These are phyloP conservation scores for Chaenogobius annularis DNA, from an alignment of 2,113 vertebrate genomes.

Conservation along the genomic window DNA sequence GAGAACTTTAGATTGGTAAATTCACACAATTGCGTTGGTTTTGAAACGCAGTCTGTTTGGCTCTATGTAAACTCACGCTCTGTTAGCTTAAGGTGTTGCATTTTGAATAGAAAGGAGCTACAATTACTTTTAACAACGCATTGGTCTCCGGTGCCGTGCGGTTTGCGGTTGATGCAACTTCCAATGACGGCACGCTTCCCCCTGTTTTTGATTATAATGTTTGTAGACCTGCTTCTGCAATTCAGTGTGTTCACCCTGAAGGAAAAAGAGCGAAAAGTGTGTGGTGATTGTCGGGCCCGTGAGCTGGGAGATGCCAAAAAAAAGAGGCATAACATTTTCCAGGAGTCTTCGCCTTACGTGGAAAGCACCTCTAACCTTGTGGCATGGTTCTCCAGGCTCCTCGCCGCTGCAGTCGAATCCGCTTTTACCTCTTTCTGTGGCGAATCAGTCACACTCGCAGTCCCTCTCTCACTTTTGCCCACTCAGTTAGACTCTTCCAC, in stretches of 20 bases:
- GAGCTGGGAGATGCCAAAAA: neutral
- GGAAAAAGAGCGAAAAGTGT: conserved; percentile 17
- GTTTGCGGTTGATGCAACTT: conserved; percentile 49
- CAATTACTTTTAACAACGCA: conserved; percentile 43
- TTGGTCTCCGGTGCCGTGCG: conserved; percentile 41
- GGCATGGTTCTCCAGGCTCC: conserved; percentile 57
- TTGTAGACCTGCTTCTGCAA: conserved; percentile 34
- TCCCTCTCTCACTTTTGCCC: conserved; percentile 14
- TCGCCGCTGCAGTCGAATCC: conserved; percentile 58
- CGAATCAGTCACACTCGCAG: conserved; percentile 59
- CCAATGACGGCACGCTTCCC: conserved; percentile 11
- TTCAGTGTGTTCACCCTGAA: conserved; percentile 27
- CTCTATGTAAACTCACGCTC: neutral
- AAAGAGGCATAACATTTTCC: too few species aligned
- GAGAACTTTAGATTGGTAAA: conserved; percentile 1
- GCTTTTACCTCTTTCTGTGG: conserved; percentile 60
- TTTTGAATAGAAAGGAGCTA: conserved; percentile 9
- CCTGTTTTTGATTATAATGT: conserved; percentile 34
- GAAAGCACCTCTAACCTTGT: too few species aligned
- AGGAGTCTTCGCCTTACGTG: too few species aligned
- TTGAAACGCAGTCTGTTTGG: neutral
- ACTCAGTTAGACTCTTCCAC: too few species aligned
- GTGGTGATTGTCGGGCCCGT: conserved; percentile 19
- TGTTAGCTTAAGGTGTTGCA: conserved; percentile 1
- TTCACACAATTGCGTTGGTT: neutral